Conservation (phyloP, 1,140 invertebrate species). For the Calycopis cecrops region DNA sequence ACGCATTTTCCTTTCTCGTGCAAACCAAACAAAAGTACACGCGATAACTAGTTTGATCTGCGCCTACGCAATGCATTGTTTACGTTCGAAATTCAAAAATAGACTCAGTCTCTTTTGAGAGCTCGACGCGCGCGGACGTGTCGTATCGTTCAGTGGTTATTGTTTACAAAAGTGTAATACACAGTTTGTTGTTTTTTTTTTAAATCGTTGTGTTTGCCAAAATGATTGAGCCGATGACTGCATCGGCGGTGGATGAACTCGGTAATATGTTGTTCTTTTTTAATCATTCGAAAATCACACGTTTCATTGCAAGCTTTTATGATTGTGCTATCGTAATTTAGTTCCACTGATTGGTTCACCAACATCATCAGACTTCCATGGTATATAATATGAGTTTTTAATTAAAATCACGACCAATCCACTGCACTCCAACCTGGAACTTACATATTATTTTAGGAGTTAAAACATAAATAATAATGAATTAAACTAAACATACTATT, state of each 20-base stretch:
- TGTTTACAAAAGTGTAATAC: slow-evolving; percentile 20
- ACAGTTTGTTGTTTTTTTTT: slow-evolving; percentile 21
- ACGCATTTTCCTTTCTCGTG: slow-evolving; percentile 1
- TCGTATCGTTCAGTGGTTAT: slow-evolving; percentile 9
- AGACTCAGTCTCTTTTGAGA: slow-evolving; percentile 33
- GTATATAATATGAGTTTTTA: too few species aligned
- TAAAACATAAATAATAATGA: too few species aligned
- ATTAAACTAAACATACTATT: too few species aligned
- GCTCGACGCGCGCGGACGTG: slow-evolving; percentile 33
- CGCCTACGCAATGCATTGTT: slow-evolving; percentile 47
- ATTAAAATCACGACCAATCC: too few species aligned
- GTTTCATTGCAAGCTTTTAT: slow-evolving; percentile 1
- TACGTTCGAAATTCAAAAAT: slow-evolving; percentile 45
- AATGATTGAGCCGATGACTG: slow-evolving; percentile 41
- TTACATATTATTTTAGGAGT: too few species aligned
- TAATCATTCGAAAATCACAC: not conserved
- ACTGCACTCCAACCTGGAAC: too few species aligned
- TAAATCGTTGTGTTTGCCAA: slow-evolving; percentile 26
- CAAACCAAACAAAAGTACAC: slow-evolving; percentile 16
- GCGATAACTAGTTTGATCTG: slow-evolving; percentile 21
- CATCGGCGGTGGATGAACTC: slow-evolving; percentile 44
- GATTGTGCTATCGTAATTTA: too few species aligned
- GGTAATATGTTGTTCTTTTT: slow-evolving; percentile 33
- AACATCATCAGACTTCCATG: too few species aligned
- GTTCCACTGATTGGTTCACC: too few species aligned